A percentile compares a stretch with the other conserved stretches of the same genome.
Conservation (phyloP, 2,113 vertebrate species). For the Hypocryptadius cinnamomeus region DNA sequence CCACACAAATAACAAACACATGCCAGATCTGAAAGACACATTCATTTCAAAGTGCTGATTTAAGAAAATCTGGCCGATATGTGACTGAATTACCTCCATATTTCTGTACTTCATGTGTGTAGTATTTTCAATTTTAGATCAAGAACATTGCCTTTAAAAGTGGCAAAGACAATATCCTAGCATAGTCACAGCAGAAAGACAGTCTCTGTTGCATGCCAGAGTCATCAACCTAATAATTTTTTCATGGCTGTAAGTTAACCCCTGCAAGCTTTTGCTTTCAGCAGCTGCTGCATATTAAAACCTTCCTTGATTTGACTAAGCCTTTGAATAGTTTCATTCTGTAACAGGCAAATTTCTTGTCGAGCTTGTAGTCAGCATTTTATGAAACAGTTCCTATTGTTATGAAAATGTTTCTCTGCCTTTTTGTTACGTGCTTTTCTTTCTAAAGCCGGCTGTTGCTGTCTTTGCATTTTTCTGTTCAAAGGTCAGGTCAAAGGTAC, state of each 20-base stretch:
- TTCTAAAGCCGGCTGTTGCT: conserved; percentile 27
- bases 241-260: conserved; percentile 17
- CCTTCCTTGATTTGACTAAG: conserved; percentile 24
- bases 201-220: not conserved
- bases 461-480: conserved; percentile 46
- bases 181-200: not conserved
- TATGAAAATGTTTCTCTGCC: conserved; percentile 60
- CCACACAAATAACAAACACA: conserved; percentile 48
- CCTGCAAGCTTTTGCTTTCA: conserved; percentile 31
- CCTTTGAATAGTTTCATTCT: not conserved
- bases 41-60: conserved; percentile 44
- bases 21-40: conserved; percentile 37
- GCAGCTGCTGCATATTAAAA: conserved; percentile 28
- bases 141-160: conserved; percentile 32
- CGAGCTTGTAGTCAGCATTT: conserved; percentile 18
- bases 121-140: conserved; percentile 21
- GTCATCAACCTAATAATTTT: conserved; percentile 57
- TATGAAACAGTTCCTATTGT: conserved; percentile 58
- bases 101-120: not conserved
- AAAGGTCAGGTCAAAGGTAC: conserved; percentile 64
- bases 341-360: not conserved
- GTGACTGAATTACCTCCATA: conserved; percentile 41
- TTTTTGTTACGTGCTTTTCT: conserved; percentile 53
- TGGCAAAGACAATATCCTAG: not conserved
- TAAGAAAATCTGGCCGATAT: not conserved